Conservation (phyloP, 2,888 invertebrate species). For the Drosophila sordidapex region DNA sequence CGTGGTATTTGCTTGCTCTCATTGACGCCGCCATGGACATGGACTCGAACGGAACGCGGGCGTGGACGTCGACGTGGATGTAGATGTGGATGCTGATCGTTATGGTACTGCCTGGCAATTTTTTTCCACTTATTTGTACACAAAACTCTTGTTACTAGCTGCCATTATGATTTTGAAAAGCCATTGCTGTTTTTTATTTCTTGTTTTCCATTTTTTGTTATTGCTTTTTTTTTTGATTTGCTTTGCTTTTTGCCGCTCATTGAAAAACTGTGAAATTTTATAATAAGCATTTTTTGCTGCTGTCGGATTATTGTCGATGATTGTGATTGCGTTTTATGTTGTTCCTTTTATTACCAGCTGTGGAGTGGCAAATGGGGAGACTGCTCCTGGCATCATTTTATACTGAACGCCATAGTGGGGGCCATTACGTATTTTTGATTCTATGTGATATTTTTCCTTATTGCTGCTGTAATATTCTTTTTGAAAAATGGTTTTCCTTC, state of each 20-base stretch:
- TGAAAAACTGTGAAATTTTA: constrained; percentile 83
- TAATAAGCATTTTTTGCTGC: constrained; percentile 82
- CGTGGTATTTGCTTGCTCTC: constrained; percentile 74
- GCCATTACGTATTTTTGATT: constrained; percentile 41
- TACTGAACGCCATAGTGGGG: constrained; percentile 30
- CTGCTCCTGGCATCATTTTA: constrained; percentile 17
- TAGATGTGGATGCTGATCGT: constrained; percentile 52
- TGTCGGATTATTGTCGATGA: constrained; percentile 83
- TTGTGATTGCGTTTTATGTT: constrained; percentile 82
- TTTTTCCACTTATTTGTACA: constrained; percentile 74
- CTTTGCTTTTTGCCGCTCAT: constrained; percentile 65
- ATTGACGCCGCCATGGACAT: constrained; percentile 51
- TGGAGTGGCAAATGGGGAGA: constrained; percentile 22
- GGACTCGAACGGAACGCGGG: constrained; percentile 11
- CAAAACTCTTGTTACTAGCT: constrained; percentile 83
- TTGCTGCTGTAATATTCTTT: constrained; percentile 71
- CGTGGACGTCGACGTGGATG: constrained; percentile 19
- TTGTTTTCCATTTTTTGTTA: constrained; percentile 37
- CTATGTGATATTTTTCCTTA: constrained; percentile 37
- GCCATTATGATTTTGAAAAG: constrained; percentile 84
- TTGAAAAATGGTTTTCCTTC: constrained; percentile 66
- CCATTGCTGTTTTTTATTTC: constrained; percentile 70
- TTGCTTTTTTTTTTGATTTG: constrained; percentile 14
- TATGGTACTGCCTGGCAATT: constrained; percentile 52
- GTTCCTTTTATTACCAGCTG: constrained; percentile 72